These are phyloP conservation scores for Paralinhomoeus sp. DNA, from an alignment of 2,888 invertebrate genomes.

Conservation along the genomic window DNA sequence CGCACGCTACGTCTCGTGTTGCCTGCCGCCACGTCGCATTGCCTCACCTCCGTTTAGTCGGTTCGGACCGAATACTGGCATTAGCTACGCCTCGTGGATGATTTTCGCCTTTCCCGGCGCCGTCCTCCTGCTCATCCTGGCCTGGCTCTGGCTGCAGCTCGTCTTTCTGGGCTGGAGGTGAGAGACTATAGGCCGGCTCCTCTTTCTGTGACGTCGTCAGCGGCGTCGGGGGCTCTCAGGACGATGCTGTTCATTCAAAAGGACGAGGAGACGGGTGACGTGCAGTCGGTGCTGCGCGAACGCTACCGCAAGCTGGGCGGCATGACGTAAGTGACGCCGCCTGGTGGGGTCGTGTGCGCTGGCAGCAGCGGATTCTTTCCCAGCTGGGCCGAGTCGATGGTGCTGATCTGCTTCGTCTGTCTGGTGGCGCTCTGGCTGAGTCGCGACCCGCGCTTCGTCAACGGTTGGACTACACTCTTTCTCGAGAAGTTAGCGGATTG, in stretches of 20 bases:
- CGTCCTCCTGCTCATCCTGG: conserved; percentile 16
- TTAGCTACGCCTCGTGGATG: conserved; percentile 13
- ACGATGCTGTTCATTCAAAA: neutral
- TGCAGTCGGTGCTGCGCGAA: neutral
- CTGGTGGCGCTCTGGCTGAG: conserved; percentile 17
- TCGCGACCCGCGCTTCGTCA: conserved; percentile 22
- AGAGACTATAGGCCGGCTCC: no score
- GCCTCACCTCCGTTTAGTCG: neutral
- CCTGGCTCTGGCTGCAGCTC: conserved; percentile 23
- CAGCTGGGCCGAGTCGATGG: conserved; percentile 10
- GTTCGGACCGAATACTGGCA: conserved; percentile 5
- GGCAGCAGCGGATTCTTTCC: neutral
- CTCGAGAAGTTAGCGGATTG: conserved; percentile 3
- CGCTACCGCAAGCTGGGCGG: neutral
- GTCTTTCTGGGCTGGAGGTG: conserved; percentile 7
- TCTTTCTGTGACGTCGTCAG: no score
- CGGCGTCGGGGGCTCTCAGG: no score
- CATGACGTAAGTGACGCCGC: neutral
- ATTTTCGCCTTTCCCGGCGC: conserved; percentile 10
- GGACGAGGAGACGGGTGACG: neutral
- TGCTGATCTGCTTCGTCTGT: conserved; percentile 8
- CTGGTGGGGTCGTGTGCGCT: no score
- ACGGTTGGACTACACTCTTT: conserved; percentile 26
- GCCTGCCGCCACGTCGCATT: no score
- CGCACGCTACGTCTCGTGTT: no score